These are phyloP conservation scores for Apotomis betuletana DNA, from an alignment of 2,888 invertebrate genomes.

Conservation along the genomic window DNA sequence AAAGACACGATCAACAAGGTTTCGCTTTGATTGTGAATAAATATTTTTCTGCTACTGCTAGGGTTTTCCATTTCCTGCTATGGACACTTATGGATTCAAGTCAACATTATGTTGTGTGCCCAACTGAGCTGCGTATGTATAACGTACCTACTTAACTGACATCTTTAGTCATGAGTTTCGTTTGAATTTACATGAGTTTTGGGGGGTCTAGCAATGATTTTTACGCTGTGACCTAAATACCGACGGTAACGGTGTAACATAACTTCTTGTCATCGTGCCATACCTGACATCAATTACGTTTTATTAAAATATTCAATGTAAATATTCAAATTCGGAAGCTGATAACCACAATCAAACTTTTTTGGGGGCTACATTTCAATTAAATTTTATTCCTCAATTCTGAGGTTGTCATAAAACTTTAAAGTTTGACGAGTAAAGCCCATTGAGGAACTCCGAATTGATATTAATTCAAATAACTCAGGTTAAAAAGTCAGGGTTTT, in stretches of 20 bases:
- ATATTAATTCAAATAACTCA: conserved; percentile 84
- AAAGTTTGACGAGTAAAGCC: conserved; percentile 83
- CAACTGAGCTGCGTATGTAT: conserved; percentile 16
- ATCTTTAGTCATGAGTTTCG: conserved; percentile 13
- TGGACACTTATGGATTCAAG: conserved; percentile 36
- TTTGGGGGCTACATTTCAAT: conserved; percentile 80
- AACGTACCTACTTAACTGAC: background rate
- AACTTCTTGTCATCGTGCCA: conserved; percentile 34
- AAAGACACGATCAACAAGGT: conserved; percentile 75
- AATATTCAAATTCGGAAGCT: conserved; percentile 83
- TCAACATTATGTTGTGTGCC: conserved; percentile 32
- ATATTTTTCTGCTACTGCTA: conserved; percentile 62
- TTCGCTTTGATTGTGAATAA: conserved; percentile 69
- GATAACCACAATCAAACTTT: conserved; percentile 81
- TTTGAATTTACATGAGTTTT: conserved; percentile 23
- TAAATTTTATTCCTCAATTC: conserved; percentile 83
- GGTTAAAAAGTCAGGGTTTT: conserved; percentile 84
- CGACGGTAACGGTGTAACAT: conserved; percentile 3
- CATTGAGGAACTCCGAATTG: conserved; percentile 83
- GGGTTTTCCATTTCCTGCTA: conserved; percentile 38
- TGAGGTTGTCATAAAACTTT: conserved; percentile 81
- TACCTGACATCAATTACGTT: conserved; percentile 50
- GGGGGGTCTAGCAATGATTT: conserved; percentile 16
- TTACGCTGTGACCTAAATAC: conserved; percentile 14
- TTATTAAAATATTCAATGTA: conserved; percentile 70